Base-by-base conservation (phyloP, 2,113 vertebrate species). In the Dicentrarchus labrax region DNA sequence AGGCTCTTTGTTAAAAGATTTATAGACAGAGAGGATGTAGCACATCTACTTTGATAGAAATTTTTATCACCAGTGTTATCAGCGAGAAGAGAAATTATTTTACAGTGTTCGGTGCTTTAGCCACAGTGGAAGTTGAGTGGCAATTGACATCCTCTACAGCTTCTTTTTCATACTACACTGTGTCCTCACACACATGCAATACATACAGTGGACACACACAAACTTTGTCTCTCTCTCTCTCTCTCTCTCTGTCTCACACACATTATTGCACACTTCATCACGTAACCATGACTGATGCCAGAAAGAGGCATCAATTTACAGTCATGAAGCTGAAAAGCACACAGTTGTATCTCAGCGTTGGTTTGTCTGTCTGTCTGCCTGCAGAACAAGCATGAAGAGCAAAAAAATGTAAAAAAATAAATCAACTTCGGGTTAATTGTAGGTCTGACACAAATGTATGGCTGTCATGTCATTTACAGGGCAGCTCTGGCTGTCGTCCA, bases 381-480 rank as follows among this genome's bases (percentile, higher is more conserved):
- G 66, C 51, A 56, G 77, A 57, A 69, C 19, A 48, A 59, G 74
- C 53, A 56, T 24, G 41, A 67, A 69, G 8, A 75, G 16, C 51
- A 74, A 30, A 19, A 24, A 19, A 61, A 48, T 22, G 22, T 56
- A n/a, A 41, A 53, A 6, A 66, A 59, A 86, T 70, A 88, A 85
- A 82, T 81, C 80, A 88, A 84, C 21, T 57, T 66, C 7, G 15
- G 24, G 65, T 74, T 83, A 88, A 89, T 87, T 87, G 77, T 71
- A 79, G 66, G 74, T 84, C 50, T 86, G 66, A 80, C 36, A 39
- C 36, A 69, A 88, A 84, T 80, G 51, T 69, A 80, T 39, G 12
- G 51, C 69, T 83, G 84, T 89, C 81, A 60, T 83, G 84, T 89
- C 81, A 60, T 80, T 83, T 43, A 39, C 41, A 43, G 41, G 39